Percentiles rank a stretch among this genome's conserved stretches.
phyloP scores from a whole-genome alignment of 2,113 vertebrate species.

The Xyrauchen texanus region DNA sequence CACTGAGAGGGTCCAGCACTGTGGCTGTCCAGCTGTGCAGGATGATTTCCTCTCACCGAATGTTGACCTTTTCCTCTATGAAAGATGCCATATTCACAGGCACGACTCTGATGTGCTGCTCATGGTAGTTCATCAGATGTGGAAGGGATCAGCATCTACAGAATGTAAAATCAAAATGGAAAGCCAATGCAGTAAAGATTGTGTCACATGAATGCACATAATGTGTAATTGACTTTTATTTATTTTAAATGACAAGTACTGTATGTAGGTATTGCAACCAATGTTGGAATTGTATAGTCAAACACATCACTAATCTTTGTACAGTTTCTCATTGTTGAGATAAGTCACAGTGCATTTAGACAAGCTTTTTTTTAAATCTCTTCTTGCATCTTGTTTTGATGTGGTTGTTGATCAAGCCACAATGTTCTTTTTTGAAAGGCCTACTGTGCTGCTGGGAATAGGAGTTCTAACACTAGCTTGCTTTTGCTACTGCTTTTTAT shows the following conservation, averaged over 20 bases:
- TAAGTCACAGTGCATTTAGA: no score
- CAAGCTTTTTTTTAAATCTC: not conserved
- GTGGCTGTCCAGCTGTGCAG: constrained; percentile 62
- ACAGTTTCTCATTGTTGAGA: no score
- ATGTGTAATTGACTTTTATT: not conserved
- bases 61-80: constrained; percentile 71
- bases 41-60: constrained; percentile 65
- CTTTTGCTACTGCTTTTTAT: no score
- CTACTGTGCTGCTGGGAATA: no score
- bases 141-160: constrained; percentile 16
- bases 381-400: not conserved
- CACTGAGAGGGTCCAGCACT: constrained; percentile 46
- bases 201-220: not conserved
- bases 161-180: constrained; percentile 20
- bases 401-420: not conserved
- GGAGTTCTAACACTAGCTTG: no score
- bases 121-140: constrained; percentile 59
- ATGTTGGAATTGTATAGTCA: not conserved
- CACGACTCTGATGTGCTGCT: constrained; percentile 64
- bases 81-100: constrained; percentile 59
- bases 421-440: no score
- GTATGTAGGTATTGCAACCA: not conserved
- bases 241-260: no score
- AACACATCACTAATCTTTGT: no score
- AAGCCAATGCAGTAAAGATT: constrained; percentile 1